Evolutionary conservation across 2,797 vertebrate genomes (phyloP), one percentile per base, ranked within the genome.

Genomic region (Avahi laniger): DNA sequence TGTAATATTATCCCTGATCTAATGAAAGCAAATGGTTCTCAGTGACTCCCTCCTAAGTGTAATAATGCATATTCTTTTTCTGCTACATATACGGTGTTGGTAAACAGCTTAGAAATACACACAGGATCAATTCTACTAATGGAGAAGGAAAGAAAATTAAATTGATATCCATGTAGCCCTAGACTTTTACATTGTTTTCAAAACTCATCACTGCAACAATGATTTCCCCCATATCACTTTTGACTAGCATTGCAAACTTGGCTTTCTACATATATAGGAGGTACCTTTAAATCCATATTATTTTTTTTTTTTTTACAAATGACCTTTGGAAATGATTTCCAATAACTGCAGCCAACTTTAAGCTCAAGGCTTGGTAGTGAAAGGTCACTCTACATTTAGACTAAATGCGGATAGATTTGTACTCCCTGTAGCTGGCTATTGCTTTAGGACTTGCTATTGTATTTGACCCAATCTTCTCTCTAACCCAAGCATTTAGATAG

Each of bases 251-350:
- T 50, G 76, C 57, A 95, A 87, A 69, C 89, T 90, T 97, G 87
- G 48, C 84, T 95, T 76, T 94, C 84, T 94, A 54, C 81, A 59
- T 89, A 75, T 96, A 63, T 79, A 67, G 35, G 43, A 97, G 28
- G 15, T 70, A 95, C 94, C 95, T 96, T 97, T 97, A 95, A 96
- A 97, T 97, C 97, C 90, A 30, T 96, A 94, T 95, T 97, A 92
- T 88, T 69, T 97, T 97, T 97, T 94, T 85, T 52, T 52, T 96
- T 96, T 94, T 80, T 86, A 97, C 93, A 96, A 95, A 96, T 98
- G 98, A 98, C 98, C 98, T 99, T 99, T 98, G 97, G 92, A 98
- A 98, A 98, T 98, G 96, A 98, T 98, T 98, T 98, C 97, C 97
- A 98, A 98, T 98, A 98, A 97, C 96, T 96, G 81, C 84, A 98